phyloP scores from a whole-genome alignment of 2,113 vertebrate genomes.

The Probosciger aterrimus region DNA sequence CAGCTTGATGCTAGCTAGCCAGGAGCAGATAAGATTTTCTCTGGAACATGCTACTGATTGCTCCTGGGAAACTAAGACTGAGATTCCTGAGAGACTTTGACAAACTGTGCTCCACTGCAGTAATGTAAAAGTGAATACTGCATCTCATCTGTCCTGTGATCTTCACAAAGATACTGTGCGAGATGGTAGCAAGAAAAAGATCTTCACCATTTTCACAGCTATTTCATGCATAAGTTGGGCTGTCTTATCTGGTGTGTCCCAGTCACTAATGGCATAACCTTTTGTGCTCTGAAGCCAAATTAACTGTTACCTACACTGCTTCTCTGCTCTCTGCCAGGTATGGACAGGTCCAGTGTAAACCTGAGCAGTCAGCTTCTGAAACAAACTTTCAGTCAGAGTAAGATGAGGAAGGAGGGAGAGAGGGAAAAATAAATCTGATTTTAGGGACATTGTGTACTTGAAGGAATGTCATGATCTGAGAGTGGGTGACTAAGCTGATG shows the following conservation, averaged over 20 bases:
- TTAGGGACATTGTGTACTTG: neutral
- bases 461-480: neutral
- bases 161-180: neutral
- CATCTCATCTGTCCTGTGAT: neutral
- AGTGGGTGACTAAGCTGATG: neutral
- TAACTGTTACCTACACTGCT: neutral
- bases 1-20: neutral
- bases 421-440: neutral
- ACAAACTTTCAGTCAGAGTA: fast-evolving
- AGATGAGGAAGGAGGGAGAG: neutral
- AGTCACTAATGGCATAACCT: fast-evolving
- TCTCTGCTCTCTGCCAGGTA: neutral
- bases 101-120: neutral
- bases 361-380: neutral
- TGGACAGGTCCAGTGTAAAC: fast-evolving
- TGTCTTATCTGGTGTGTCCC: neutral
- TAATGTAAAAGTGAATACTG: neutral
- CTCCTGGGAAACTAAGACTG: neutral
- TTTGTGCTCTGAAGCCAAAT: neutral
- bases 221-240: neutral
- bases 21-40: neutral
- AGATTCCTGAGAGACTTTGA: neutral
- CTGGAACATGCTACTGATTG: neutral
- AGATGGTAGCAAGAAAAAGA: neutral
- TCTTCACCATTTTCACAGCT: neutral